Evolutionary conservation across 2,113 vertebrate genomes (phyloP), one percentile per base, ranked within the genome.

Genomic region (Xiphophorus maculatus): DNA sequence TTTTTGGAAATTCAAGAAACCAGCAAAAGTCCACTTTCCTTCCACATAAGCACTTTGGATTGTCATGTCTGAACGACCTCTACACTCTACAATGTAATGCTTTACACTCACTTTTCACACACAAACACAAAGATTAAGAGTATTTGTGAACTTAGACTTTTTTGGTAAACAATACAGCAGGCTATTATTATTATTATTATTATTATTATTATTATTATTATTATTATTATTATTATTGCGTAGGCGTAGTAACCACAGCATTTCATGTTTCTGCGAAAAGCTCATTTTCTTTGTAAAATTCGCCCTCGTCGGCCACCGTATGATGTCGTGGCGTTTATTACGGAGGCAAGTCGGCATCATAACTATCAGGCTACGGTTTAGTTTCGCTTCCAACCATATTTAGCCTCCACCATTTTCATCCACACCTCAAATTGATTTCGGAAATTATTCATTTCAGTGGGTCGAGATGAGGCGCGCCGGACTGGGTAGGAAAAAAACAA

Each of bases 381-480:
- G 8, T 30, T 25, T 22, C 28, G 0, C 10, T 35, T 37, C 63
- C 33, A 17, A 2, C 0, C 1, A 11, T 0, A 2, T 66, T 66
- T 32, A 1, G 35, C 27, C 2, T 28, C 0, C 4, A 0, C 42
- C 19, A 48, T 8, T 66, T 28, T 1, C 2, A 14, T 5, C 0
- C 0, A n/a, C 8, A 2, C 32, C 1, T 64, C 33, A 63, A 0
- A 42, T 10, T 33, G 9, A 69, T 14, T 3, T 2, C 8, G 32
- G 67, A 7, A 63, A 74, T 69, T 19, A 6, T 73, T 54, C 27
- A 0, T 25, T 32, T 15, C 5, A n/a, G 32, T 22, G 17, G 25
- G n/a, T 76, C 51, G 83, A 67, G 54, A 95, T 95, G 94, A 93
- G 94, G 73, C 94, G 94, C 70, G 79, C 90, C 12, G 93, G 91